Evolutionary conservation across 2,888 invertebrate genomes (phyloP).

Genomic region (Physocephala rufipes): DNA sequence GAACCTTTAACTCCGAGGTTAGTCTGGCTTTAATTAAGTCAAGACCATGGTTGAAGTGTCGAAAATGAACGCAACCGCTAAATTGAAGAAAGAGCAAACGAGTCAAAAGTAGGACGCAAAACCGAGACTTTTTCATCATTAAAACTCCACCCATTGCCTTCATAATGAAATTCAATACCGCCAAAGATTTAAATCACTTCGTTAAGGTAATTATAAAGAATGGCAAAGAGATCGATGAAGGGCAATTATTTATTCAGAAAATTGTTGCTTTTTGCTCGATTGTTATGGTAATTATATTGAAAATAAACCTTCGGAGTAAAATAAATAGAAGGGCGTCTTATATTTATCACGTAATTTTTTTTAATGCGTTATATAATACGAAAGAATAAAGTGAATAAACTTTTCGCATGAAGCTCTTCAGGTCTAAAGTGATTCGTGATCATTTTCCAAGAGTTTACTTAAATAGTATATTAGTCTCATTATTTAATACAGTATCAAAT

Average conservation of each 20-base stretch:
- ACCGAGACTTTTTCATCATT: too few species aligned
- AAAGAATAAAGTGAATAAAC: too few species aligned
- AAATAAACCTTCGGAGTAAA: too few species aligned
- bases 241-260: not conserved
- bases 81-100: slow-evolving; percentile 11
- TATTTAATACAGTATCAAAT: too few species aligned
- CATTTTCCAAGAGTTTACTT: too few species aligned
- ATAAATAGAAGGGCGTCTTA: too few species aligned
- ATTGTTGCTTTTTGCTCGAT: not conserved
- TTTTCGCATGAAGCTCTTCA: too few species aligned
- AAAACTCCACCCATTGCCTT: slow-evolving; percentile 39
- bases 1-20: slow-evolving; percentile 31
- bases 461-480: too few species aligned
- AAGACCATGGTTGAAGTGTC: slow-evolving; percentile 32
- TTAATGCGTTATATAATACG: too few species aligned
- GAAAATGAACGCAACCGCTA: slow-evolving; percentile 31
- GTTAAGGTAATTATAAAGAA: not conserved
- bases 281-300: too few species aligned
- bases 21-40: slow-evolving; percentile 38
- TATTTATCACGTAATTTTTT: too few species aligned
- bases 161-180: slow-evolving; percentile 30
- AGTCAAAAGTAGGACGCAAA: slow-evolving; percentile 18
- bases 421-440: too few species aligned
- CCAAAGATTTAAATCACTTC: slow-evolving; percentile 17
- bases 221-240: not conserved